phyloP scores from a whole-genome alignment of 2,113 vertebrate genomes.

The Tyrannus savana region DNA sequence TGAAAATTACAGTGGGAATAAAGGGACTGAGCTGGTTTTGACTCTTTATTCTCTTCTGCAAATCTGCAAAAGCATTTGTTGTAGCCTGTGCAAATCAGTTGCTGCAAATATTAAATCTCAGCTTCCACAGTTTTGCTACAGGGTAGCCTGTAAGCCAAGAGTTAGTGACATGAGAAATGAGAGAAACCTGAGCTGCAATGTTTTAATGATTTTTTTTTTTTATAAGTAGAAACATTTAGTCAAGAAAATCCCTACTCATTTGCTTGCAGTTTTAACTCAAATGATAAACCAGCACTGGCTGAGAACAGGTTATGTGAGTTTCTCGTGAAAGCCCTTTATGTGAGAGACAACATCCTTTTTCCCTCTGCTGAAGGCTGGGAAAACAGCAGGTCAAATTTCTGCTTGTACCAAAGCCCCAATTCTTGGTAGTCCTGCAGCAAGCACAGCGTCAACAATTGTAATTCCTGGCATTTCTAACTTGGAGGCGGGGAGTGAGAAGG shows the following conservation, averaged over 20 bases:
- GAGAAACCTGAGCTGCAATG: not conserved
- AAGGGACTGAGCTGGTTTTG: not conserved
- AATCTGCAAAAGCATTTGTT: not conserved
- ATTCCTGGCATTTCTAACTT: slow-evolving; percentile 8
- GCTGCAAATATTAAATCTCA: not conserved
- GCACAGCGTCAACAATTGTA: not conserved
- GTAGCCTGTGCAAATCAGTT: not conserved
- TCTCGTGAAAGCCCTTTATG: not conserved
- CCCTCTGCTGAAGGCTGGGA: not conserved
- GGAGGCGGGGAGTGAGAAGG: not conserved
- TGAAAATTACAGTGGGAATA: not conserved
- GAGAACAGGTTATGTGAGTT: not conserved
- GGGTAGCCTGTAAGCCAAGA: not conserved
- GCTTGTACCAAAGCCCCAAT: not conserved
- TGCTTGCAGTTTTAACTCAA: not conserved
- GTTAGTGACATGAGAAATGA: not conserved
- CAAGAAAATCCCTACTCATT: not conserved
- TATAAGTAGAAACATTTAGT: not conserved
- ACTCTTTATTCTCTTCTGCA: not conserved
- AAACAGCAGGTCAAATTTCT: not conserved
- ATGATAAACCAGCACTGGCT: not conserved
- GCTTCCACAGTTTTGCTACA: not conserved
- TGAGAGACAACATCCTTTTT: not conserved
- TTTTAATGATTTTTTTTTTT: not conserved
- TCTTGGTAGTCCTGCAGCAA: not conserved